Conservation (phyloP, 2,113 vertebrate species). For the Hiodon alosoides region DNA sequence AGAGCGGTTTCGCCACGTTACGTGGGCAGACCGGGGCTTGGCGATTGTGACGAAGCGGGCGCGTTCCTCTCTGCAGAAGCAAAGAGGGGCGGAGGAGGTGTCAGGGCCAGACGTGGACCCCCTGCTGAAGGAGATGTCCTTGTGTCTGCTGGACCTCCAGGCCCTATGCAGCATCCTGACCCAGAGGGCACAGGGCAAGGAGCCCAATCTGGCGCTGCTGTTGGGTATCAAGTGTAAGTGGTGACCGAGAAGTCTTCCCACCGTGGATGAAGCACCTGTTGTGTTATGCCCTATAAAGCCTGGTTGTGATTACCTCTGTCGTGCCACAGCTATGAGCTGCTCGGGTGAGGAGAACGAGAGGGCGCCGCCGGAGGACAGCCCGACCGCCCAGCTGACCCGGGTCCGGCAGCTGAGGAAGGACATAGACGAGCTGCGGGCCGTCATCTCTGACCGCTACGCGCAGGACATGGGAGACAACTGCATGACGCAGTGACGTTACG, state of each 20-base stretch:
- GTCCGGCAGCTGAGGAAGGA: conserved; percentile 79
- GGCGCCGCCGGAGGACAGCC: conserved; percentile 64
- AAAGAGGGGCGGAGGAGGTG: conserved; percentile 58
- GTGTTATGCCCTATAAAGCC: too few species aligned
- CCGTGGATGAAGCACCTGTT: neutral
- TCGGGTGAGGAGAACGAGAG: conserved; percentile 74
- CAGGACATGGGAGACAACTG: conserved; percentile 87
- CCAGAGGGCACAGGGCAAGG: conserved; percentile 85
- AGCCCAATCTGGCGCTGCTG: conserved; percentile 87
- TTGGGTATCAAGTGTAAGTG: conserved; percentile 88
- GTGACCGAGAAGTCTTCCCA: neutral
- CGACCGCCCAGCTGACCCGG: conserved; percentile 73
- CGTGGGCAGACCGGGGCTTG: too few species aligned
- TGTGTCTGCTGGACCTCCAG: conserved; percentile 86
- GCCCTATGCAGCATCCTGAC: conserved; percentile 86
- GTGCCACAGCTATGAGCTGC: conserved; percentile 76
- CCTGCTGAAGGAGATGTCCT: conserved; percentile 87
- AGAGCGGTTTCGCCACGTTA: too few species aligned
- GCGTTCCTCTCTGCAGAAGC: conserved; percentile 51
- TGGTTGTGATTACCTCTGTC: too few species aligned
- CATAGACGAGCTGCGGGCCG: conserved; percentile 82
- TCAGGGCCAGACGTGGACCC: conserved; percentile 65
- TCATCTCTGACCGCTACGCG: conserved; percentile 79
- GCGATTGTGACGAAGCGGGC: too few species aligned
- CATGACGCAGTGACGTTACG: conserved; percentile 71